These are phyloP conservation scores for Lochmaea crataegi DNA, from an alignment of 2,888 invertebrate species.

Conservation along the genomic window DNA sequence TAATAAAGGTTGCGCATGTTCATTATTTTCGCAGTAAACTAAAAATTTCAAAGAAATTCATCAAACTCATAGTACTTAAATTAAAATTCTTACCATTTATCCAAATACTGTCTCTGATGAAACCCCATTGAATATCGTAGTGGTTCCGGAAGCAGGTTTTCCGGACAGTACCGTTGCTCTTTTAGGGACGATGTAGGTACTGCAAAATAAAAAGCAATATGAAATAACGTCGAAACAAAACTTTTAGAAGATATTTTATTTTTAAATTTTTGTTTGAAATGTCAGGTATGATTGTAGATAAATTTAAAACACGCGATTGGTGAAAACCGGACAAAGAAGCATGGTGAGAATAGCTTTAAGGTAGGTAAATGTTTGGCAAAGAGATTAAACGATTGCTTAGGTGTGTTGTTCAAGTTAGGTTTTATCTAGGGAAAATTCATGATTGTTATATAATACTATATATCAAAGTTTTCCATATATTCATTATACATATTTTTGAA, in stretches of 20 bases:
- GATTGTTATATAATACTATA: constrained; percentile 1
- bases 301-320: constrained; percentile 8
- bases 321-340: constrained; percentile 5
- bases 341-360: constrained; percentile 10
- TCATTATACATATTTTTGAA: neutral
- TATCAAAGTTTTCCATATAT: neutral
- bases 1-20: no score
- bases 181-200: no score
- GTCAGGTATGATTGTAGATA: constrained; percentile 25
- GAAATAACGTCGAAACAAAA: no score
- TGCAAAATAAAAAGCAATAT: no score
- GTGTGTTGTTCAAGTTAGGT: neutral
- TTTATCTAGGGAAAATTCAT: neutral
- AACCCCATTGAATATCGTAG: no score
- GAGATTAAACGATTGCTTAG: constrained; percentile 14
- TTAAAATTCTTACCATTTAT: no score
- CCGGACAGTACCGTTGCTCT: no score
- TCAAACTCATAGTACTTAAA: no score
- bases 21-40: no score
- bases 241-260: neutral
- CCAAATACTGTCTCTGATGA: no score
- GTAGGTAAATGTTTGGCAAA: constrained; percentile 25
- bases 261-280: neutral
- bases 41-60: no score
- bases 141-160: no score